Evolutionary conservation across 2,113 vertebrate genomes (phyloP).

Genomic region (Psephotus haematonotus): DNA sequence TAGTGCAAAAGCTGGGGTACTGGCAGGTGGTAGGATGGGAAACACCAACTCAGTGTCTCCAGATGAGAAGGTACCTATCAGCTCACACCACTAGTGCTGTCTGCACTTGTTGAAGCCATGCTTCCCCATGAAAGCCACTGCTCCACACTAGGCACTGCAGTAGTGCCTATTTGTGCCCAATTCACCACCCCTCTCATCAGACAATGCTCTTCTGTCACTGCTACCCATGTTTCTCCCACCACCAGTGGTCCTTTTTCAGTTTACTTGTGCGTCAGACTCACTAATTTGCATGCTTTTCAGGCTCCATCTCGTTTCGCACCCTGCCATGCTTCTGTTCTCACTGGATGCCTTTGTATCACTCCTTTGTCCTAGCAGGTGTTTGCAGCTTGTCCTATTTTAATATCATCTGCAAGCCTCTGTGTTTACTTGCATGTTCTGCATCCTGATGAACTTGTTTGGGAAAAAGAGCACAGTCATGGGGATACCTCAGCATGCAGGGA

Average conservation of each 20-base stretch:
- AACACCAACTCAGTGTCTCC: background rate
- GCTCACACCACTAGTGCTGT: too few relatives aligned
- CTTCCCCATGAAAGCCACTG: accelerated
- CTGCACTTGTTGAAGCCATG: background rate
- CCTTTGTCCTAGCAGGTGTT: background rate
- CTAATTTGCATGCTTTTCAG: background rate
- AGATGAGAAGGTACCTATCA: background rate
- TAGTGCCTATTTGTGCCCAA: background rate
- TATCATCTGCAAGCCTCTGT: background rate
- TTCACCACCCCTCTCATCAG: background rate
- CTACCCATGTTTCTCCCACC: background rate
- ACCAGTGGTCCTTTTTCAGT: background rate
- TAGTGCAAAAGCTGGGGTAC: background rate
- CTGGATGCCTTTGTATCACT: background rate
- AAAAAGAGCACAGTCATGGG: background rate
- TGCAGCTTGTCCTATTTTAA: background rate
- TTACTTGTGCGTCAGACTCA: background rate
- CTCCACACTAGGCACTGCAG: background rate
- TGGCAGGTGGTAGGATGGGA: background rate
- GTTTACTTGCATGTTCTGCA: background rate
- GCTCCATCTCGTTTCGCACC: background rate
- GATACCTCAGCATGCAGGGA: background rate
- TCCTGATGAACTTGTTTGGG: background rate
- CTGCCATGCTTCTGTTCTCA: background rate
- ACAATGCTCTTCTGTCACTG: background rate